A percentile compares a stretch with the other conserved stretches of the same genome.
These are phyloP conservation scores for Belgica antarctica DNA, from an alignment of 2,888 invertebrate genomes.

Conservation along the genomic window DNA sequence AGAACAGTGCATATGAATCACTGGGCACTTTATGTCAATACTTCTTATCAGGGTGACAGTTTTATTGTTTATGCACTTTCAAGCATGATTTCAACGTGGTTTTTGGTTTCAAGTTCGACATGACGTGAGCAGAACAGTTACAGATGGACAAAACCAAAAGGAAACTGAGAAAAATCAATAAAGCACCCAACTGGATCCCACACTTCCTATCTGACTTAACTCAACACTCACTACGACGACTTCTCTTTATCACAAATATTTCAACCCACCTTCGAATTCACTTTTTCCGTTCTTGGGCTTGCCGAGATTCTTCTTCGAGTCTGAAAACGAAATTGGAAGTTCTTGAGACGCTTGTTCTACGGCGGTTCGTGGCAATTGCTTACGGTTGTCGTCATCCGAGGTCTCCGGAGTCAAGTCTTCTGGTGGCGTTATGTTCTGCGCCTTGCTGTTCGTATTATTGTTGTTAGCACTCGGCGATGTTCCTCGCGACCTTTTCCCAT, in stretches of 20 bases:
- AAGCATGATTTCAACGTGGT: neutral
- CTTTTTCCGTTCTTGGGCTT: conserved; percentile 37
- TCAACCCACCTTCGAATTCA: conserved; percentile 36
- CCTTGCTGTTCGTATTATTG: neutral
- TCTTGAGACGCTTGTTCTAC: neutral
- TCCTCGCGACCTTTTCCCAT: conserved; percentile 35
- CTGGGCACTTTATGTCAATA: too few relatives aligned
- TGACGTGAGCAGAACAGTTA: neutral
- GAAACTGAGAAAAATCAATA: conserved; percentile 21
- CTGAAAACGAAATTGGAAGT: neutral
- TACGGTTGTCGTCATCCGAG: conserved; percentile 27
- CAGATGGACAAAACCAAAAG: neutral
- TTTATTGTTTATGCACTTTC: neutral
- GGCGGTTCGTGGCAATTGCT: neutral
- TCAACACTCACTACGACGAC: neutral
- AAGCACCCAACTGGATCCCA: neutral
- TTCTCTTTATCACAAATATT: too few relatives aligned
- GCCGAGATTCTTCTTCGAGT: conserved; percentile 33
- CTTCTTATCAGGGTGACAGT: neutral
- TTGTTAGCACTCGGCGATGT: conserved; percentile 9
- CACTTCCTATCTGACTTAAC: neutral
- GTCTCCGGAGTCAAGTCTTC: conserved; percentile 33
- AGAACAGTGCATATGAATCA: neutral
- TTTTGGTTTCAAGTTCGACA: neutral
- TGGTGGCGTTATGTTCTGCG: neutral